Evolutionary conservation across 1,140 invertebrate genomes (phyloP).

Genomic region (Euwallacea similis): DNA sequence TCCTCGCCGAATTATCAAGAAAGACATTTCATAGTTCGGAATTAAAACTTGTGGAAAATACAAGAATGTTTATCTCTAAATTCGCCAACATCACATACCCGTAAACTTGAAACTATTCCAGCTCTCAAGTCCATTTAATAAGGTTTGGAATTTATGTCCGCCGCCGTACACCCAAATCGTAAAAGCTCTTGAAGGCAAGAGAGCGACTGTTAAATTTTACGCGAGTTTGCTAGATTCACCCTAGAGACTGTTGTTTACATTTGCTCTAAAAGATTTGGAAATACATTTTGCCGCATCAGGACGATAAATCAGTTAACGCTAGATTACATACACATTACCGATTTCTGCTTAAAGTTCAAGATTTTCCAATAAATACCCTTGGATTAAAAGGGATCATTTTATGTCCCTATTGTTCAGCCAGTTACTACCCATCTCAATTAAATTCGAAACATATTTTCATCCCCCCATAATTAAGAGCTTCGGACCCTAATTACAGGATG

Average conservation of each 20-base stretch:
- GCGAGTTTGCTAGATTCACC: constrained; percentile 8
- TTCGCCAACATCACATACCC: no score
- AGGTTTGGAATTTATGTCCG: no score
- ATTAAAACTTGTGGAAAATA: no score
- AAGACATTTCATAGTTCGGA: no score
- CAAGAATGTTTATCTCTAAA: no score
- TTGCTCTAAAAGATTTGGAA: constrained; percentile 21
- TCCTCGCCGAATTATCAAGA: no score
- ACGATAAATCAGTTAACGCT: constrained; percentile 13
- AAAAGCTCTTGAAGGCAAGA: background rate
- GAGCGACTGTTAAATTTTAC: constrained; percentile 13
- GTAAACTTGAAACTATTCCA: no score
- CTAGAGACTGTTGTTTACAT: constrained; percentile 20
- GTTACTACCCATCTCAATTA: constrained; percentile 19
- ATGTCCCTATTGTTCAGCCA: constrained; percentile 11
- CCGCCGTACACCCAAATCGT: no score
- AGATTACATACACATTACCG: constrained; percentile 24
- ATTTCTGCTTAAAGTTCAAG: constrained; percentile 19
- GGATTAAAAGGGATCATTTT: constrained; percentile 22
- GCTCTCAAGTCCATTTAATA: no score
- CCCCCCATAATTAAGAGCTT: background rate
- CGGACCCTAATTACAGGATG: background rate
- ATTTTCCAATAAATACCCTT: constrained; percentile 25
- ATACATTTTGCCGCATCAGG: constrained; percentile 17
- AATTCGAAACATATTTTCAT: constrained; percentile 5